Base-by-base conservation (phyloP, 2,888 invertebrate genomes). In the Caenorhabditis drosophilae region DNA sequence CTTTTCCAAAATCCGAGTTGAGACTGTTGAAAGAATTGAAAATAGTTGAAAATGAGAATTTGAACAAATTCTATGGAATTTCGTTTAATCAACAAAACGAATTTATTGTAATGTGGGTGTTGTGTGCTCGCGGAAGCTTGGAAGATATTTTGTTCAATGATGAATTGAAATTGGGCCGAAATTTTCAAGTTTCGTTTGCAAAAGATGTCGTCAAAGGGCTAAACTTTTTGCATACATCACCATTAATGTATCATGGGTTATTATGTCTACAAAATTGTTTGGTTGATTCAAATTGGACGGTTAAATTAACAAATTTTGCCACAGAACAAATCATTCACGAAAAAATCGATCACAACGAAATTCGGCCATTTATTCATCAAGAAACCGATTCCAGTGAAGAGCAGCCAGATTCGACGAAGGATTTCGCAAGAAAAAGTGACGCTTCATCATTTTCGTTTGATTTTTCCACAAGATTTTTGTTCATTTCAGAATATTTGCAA, bases 71-170 rank as follows among this genome's bases (percentile, higher is more conserved):
- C 55, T 82, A 81, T 56, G 81, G 81, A 26, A 81, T 81, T 27
- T 69, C 78, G 15, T 81, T 81, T 73, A 82, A 82, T 53, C 81
- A 81, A 53, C 80, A 82, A 59, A 81, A 82, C 51, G 81, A 81
- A 44, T 76, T 81, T 40, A 73, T 81, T 48, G 79, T 79, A 4
- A 70, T 81, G 56, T 81, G 81, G 81, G 47, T 82, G 16, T 59
- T 81, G 11, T 82, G 81, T 52, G 70, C 66, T 26, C 70, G 81
- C 12, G 81, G 81, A 15, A 79, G 77, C 61, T 55, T 81, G 27
- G 80, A 81, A 70, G 82, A 82, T 48, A 79, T 82, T 42, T 58
- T 82, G 4, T 82, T 82, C 69, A 82, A 82, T 55, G 81, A 82
- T 16, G 82, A 82, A 53, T 48, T 82, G 42, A 82, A 82, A 54